phyloP scores from a whole-genome alignment of 1,140 invertebrate species.

The Halictus rubicundus region DNA sequence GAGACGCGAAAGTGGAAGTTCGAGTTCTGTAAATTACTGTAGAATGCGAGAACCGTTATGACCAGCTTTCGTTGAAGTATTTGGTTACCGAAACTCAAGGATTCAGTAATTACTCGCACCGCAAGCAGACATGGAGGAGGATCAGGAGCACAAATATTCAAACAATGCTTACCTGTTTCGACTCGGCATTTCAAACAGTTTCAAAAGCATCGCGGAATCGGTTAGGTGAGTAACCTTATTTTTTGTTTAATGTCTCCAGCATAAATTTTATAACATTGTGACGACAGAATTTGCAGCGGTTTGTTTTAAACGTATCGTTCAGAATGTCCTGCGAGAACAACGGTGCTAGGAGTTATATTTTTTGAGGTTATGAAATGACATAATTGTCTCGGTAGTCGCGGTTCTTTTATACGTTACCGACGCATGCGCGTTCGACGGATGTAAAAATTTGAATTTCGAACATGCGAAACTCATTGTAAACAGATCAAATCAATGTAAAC shows the following conservation, averaged over 20 bases:
- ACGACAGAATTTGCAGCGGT: no score
- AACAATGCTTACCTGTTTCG: constrained; percentile 65
- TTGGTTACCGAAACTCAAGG: constrained; percentile 13
- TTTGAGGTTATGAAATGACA: constrained; percentile 25
- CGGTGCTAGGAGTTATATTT: no score
- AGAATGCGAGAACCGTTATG: constrained; percentile 52
- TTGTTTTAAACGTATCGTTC: not conserved
- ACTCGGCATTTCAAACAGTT: constrained; percentile 56
- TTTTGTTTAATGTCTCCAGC: not conserved
- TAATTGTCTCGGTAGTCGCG: not conserved
- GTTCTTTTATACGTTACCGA: not conserved
- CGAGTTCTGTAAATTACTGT: not conserved
- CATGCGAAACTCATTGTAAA: not conserved
- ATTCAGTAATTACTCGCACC: not conserved
- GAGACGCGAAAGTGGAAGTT: constrained; percentile 11
- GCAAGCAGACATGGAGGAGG: constrained; percentile 32
- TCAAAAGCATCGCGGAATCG: constrained; percentile 64
- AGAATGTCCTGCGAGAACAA: no score
- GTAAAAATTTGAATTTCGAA: not conserved
- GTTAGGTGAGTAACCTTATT: constrained; percentile 64
- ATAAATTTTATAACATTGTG: not conserved
- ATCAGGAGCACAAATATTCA: not conserved
- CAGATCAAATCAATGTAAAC: no score
- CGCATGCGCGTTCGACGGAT: constrained; percentile 18
- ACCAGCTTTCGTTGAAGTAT: constrained; percentile 30